Evolutionary conservation across 1,140 invertebrate genomes (phyloP), one percentile per base, ranked within the genome.

Genomic region (Camponotus pennsylvanicus): DNA sequence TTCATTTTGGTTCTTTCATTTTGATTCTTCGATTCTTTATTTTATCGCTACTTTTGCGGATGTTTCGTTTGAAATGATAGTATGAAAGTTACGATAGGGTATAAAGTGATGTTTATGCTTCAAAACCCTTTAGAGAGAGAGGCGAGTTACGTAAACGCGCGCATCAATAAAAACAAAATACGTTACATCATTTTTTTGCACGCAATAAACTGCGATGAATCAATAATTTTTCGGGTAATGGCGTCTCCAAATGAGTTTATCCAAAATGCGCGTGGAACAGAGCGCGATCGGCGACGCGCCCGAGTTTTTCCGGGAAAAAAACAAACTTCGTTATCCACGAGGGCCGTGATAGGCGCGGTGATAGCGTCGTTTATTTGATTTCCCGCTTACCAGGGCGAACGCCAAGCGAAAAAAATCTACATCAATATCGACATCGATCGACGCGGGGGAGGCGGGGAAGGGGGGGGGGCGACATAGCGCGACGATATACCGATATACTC

Each of bases 401-500:
- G 86, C 40, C 49, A 52, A 52, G 49, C 49, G 49, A 52, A 69
- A 83, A 89, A 90, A 91, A 90, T 87, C 83, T 89, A 91, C 88
- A 89, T 85, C 77, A 79, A 84, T 63, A 75, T 63, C 63, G 37
- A 85, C 82, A 90, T 90, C 86, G 89, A 90, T 90, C 77, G 83
- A 21, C 63, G 57, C 73, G 79, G 80, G 52, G 32, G 34, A 21
- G 21, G 21, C 0, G 52, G 55, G 40, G 34, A 61, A 71, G 66
- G 73, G 27, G 37, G 76, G 61, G 73, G 27, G 59, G 80, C 82
- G 49, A 52, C 9, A 9, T 9, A 11, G 42, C 27, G 45, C 34
- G 67, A 77, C 80, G 88, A 90, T 87, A 88, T 90, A 88, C 86
- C 89, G 83, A 90, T 90, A 90, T 90, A 90, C 90, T 90, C 89